Evolutionary conservation across 2,113 vertebrate species (phyloP).

Genomic region (Corapipo altera): DNA sequence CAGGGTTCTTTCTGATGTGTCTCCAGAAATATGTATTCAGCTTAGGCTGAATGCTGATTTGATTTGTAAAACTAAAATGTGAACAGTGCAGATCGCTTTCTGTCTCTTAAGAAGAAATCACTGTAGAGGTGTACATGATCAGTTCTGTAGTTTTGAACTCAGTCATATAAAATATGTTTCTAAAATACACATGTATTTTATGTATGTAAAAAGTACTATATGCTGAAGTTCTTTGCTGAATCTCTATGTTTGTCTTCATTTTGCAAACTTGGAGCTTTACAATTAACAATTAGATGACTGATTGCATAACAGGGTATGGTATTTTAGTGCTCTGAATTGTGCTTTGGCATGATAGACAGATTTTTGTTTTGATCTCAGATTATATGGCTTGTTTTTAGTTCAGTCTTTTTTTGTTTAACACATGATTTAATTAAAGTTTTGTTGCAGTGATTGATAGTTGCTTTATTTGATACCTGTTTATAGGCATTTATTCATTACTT

Average conservation of each 20-base stretch:
- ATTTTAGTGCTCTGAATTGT: not conserved
- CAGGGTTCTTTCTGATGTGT: conserved; percentile 34
- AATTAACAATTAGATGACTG: not conserved
- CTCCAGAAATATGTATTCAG: conserved; percentile 19
- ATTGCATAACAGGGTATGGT: not conserved
- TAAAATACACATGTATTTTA: not conserved
- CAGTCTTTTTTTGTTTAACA: conserved; percentile 43
- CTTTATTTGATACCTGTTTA: conserved; percentile 66
- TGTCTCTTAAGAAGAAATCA: not conserved
- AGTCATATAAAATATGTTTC: not conserved
- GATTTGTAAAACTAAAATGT: conserved; percentile 7
- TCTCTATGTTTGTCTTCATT: not conserved
- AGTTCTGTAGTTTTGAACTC: not conserved
- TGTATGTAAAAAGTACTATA: not conserved
- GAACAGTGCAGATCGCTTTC: not conserved
- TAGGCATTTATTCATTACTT: conserved; percentile 45
- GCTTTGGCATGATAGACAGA: not conserved
- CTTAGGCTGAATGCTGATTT: not conserved
- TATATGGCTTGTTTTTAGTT: conserved; percentile 20
- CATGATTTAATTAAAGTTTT: conserved; percentile 67
- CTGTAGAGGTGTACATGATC: not conserved
- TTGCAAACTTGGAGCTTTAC: not conserved
- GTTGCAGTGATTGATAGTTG: conserved; percentile 63
- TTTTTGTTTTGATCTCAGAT: conserved; percentile 43
- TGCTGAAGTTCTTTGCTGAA: not conserved